Evolutionary conservation across 2,797 vertebrate species (phyloP).

Genomic region (Carcharodon carcharias): DNA sequence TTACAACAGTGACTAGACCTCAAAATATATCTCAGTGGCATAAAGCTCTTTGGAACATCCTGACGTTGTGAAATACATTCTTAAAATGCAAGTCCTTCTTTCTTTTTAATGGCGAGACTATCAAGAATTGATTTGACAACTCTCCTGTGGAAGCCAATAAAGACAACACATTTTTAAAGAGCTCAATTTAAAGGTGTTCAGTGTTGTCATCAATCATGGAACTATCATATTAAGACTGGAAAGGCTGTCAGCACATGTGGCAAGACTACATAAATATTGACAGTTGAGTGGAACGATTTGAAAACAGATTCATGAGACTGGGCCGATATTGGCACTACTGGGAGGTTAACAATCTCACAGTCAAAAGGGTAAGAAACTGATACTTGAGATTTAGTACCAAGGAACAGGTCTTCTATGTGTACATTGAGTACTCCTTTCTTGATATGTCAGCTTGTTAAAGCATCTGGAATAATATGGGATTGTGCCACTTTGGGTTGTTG

Average conservation of each 20-base stretch:
- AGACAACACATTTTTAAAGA: neutral
- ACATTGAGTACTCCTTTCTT: neutral
- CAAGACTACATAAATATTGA: neutral
- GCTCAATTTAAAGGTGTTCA: neutral
- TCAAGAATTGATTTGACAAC: neutral
- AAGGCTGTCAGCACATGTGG: neutral
- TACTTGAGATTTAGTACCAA: neutral
- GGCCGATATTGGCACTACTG: neutral
- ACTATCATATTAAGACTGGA: neutral
- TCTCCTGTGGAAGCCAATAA: neutral
- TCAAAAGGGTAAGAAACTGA: neutral
- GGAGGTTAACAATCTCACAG: neutral
- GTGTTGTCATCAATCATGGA: neutral
- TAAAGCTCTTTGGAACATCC: neutral
- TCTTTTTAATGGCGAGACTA: neutral
- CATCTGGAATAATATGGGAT: slow-evolving; percentile 30
- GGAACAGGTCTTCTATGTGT: neutral
- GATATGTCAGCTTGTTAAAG: neutral
- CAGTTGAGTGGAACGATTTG: neutral
- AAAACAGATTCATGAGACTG: neutral
- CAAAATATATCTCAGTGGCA: neutral
- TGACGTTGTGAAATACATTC: neutral
- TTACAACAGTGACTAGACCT: neutral
- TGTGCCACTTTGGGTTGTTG: neutral
- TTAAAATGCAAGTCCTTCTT: neutral